Percentiles rank a stretch among this genome's conserved stretches.
Conservation (phyloP, 2,797 vertebrate genomes). For the Coilia nasus region DNA sequence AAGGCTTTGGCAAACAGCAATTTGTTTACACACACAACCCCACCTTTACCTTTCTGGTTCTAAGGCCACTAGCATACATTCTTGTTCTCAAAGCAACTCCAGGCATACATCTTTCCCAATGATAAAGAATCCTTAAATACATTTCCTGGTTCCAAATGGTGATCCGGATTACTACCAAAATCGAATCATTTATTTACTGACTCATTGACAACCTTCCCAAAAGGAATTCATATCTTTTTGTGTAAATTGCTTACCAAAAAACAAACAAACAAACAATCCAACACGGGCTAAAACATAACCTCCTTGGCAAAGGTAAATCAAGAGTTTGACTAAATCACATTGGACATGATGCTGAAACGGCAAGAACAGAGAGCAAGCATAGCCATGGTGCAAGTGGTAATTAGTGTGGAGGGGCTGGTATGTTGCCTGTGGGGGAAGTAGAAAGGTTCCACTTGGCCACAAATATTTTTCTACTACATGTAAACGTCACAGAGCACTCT, state of each 20-base stretch:
- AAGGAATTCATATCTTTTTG: too few species aligned
- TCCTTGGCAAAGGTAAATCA: neutral
- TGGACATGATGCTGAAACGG: neutral
- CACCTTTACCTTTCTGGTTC: constrained; percentile 5
- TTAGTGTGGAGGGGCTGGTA: neutral
- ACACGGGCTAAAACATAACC: too few species aligned
- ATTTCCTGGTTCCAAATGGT: too few species aligned
- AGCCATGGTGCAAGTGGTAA: neutral
- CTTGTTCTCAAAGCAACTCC: too few species aligned
- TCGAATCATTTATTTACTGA: too few species aligned
- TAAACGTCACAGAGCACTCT: neutral
- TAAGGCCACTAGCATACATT: neutral
- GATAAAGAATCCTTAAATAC: too few species aligned
- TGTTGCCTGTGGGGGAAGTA: neutral
- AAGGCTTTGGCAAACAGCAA: neutral
- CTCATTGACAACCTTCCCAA: too few species aligned
- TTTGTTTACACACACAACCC: neutral
- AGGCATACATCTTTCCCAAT: too few species aligned
- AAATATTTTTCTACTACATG: neutral
- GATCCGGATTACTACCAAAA: too few species aligned
- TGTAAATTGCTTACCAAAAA: too few species aligned
- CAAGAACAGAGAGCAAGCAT: neutral
- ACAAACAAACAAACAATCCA: too few species aligned
- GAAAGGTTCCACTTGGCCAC: neutral
- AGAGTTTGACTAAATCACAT: neutral